These are phyloP conservation scores for Drosophila paranaensis DNA, from an alignment of 2,888 invertebrate genomes.

Conservation along the genomic window DNA sequence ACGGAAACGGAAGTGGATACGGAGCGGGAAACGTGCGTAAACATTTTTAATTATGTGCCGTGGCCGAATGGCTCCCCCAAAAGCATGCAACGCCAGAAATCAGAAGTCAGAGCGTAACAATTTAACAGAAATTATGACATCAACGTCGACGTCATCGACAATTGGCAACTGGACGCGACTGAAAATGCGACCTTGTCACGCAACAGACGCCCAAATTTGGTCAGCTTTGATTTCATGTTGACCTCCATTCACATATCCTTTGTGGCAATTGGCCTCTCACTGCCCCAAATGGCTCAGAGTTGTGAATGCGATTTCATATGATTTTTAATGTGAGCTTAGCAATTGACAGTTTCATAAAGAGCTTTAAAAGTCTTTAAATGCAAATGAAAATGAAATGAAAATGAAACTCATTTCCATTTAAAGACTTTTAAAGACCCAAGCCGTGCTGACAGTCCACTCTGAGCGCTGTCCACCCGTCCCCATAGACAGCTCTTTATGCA, in stretches of 20 bases:
- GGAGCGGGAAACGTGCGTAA: constrained; percentile 64
- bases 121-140: constrained; percentile 61
- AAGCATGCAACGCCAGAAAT: constrained; percentile 4
- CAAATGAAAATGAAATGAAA: too few species aligned
- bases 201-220: constrained; percentile 44
- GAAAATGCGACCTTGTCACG: constrained; percentile 65
- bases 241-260: constrained; percentile 6
- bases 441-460: too few species aligned
- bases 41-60: constrained; percentile 67
- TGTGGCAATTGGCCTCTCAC: not conserved
- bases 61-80: constrained; percentile 3
- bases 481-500: not conserved
- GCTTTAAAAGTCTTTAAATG: too few species aligned
- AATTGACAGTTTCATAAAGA: not conserved
- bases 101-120: not conserved
- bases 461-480: not conserved
- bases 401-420: too few species aligned
- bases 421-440: not conserved
- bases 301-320: not conserved
- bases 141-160: constrained; percentile 59
- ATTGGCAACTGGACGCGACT: constrained; percentile 34
- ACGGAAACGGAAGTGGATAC: constrained; percentile 31
- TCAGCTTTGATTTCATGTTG: constrained; percentile 50
- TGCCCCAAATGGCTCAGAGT: not conserved
- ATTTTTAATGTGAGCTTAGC: not conserved